Evolutionary conservation across 2,113 vertebrate genomes (phyloP).

Genomic region (Charina bottae): DNA sequence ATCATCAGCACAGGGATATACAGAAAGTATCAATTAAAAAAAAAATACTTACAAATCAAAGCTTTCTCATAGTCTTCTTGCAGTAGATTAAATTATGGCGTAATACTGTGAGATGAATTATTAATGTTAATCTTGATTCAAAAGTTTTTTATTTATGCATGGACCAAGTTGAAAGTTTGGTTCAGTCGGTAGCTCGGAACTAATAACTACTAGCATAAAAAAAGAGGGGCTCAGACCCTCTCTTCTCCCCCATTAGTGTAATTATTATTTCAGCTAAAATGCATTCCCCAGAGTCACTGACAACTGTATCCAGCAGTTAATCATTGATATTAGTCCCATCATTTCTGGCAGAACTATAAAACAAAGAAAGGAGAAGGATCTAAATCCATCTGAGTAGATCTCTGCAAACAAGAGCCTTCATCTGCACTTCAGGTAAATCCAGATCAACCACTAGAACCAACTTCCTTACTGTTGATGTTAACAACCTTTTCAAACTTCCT

Average conservation of each 20-base stretch:
- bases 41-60: constrained; percentile 60
- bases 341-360: constrained; percentile 61
- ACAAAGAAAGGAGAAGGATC: constrained; percentile 40
- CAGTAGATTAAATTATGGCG: constrained; percentile 55
- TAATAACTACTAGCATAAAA: not conserved
- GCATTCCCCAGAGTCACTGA: constrained; percentile 44
- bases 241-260: constrained; percentile 42
- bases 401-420: constrained; percentile 53
- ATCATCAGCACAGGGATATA: constrained; percentile 31
- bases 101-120: constrained; percentile 61
- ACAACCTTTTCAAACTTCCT: constrained; percentile 43
- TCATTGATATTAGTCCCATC: constrained; percentile 48
- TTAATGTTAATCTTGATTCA: constrained; percentile 52
- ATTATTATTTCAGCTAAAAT: constrained; percentile 51
- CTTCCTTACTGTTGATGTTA: constrained; percentile 28
- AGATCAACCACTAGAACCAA: constrained; percentile 44
- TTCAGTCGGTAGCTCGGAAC: constrained; percentile 31
- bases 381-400: constrained; percentile 30
- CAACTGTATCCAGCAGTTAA: constrained; percentile 40
- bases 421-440: constrained; percentile 65
- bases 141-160: constrained; percentile 54
- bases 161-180: constrained; percentile 52
- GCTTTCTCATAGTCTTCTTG: constrained; percentile 49
- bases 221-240: not conserved
- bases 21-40: constrained; percentile 28